Percentiles rank a stretch among this genome's conserved stretches.
Conservation (phyloP, 2,888 invertebrate genomes). For the Hylaea fasciaria region DNA sequence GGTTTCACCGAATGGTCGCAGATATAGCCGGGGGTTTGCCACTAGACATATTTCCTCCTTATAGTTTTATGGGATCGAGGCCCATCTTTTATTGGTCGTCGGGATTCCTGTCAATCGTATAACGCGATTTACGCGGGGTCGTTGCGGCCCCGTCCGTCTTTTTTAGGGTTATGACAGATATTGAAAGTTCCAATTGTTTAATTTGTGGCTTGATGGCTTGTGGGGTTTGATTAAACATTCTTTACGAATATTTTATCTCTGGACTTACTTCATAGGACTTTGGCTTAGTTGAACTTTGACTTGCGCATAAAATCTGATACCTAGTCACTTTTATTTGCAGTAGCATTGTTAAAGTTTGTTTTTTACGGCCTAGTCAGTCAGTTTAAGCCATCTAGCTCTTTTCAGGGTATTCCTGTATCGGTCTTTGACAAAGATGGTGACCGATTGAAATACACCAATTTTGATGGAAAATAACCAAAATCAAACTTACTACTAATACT, state of each 20-base stretch:
- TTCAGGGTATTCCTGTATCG: no score
- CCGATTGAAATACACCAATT: no score
- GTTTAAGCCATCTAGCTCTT: no score
- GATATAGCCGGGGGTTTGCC: slow-evolving; percentile 59
- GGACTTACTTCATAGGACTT: neutral
- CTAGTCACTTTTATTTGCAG: no score
- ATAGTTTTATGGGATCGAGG: slow-evolving; percentile 81
- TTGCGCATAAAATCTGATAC: no score
- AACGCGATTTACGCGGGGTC: slow-evolving; percentile 55
- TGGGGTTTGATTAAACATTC: slow-evolving; percentile 40
- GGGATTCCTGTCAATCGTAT: slow-evolving; percentile 81
- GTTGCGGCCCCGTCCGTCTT: slow-evolving; percentile 58
- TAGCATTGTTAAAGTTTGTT: no score
- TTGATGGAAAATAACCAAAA: no score
- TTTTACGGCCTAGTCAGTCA: no score
- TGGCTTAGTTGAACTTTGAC: neutral
- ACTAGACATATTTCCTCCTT: slow-evolving; percentile 77
- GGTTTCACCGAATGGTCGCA: slow-evolving; percentile 76
- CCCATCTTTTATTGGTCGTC: slow-evolving; percentile 79
- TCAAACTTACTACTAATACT: no score
- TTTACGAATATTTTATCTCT: slow-evolving; percentile 1
- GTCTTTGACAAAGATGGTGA: no score
- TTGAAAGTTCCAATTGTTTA: slow-evolving; percentile 67
- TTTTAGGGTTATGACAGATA: slow-evolving; percentile 55
- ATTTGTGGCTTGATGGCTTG: slow-evolving; percentile 58